These are phyloP conservation scores for Lordiphosa stackelbergi DNA, from an alignment of 1,140 invertebrate genomes.

Conservation along the genomic window DNA sequence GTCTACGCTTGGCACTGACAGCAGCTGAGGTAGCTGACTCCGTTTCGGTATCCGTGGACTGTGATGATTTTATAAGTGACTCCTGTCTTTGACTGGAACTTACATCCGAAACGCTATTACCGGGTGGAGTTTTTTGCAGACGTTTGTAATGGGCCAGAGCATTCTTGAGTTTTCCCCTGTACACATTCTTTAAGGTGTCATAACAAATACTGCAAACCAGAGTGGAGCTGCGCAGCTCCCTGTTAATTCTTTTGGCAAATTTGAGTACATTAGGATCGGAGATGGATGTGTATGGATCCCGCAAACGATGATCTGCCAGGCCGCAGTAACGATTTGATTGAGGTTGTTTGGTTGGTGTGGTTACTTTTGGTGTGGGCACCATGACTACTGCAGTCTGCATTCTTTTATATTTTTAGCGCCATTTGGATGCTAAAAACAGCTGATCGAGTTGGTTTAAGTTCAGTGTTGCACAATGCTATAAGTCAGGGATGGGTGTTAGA, in stretches of 20 bases:
- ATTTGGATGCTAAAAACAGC: no score
- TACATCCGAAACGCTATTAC: slow-evolving; percentile 26
- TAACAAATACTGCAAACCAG: slow-evolving; percentile 24
- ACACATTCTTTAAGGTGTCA: slow-evolving; percentile 11
- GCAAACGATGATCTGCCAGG: slow-evolving; percentile 21
- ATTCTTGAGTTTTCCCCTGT: slow-evolving; percentile 10
- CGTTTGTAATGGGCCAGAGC: slow-evolving; percentile 1
- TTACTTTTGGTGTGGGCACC: background rate
- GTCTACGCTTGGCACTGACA: background rate
- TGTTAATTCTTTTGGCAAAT: slow-evolving; percentile 26
- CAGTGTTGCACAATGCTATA: no score
- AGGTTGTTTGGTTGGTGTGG: background rate
- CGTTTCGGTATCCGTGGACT: background rate
- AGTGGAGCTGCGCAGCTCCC: slow-evolving; percentile 13
- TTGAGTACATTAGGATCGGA: slow-evolving; percentile 9
- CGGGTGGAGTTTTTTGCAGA: background rate
- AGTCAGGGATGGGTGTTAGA: no score
- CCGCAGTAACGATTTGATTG: slow-evolving; percentile 14
- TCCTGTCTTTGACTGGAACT: slow-evolving; percentile 29
- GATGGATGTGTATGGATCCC: slow-evolving; percentile 12
- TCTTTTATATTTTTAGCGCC: no score
- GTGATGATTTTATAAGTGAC: background rate
- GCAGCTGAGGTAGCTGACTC: background rate
- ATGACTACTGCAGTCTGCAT: background rate
- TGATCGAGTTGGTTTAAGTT: no score